Evolutionary conservation across 2,113 vertebrate species (phyloP), one percentile per base, ranked within the genome.

Genomic region (Callithrix jacchus): DNA sequence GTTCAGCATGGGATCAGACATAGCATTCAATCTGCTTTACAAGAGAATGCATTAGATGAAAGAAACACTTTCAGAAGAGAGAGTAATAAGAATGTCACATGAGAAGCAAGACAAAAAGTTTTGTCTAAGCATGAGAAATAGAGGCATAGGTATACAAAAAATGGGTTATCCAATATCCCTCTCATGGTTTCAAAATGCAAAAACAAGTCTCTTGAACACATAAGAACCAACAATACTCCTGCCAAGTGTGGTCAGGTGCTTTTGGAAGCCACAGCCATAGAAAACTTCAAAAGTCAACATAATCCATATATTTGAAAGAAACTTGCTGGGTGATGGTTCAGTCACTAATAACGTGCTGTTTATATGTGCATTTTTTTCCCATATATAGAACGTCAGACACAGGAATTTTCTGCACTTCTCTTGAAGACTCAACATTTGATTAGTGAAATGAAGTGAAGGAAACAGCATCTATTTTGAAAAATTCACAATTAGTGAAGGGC

Each of bases 281-380:
- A n/a, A 86, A 66, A 93, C 17, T 64, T 88, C 90, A 95, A 42
- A 87, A 95, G 76, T 92, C 79, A 95, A 45, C 42, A 88, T 40
- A 77, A 89, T 94, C 71, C 61, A 56, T 64, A 68, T 49, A 95
- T 82, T 79, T 93, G 30, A 82, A 87, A 94, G 77, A 90, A 97
- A 89, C 40, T 73, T 47, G n/a, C 30, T 74, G 35, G 70, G 49
- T 87, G 35, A 37, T 82, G 37, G 30, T 92, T 79, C 90, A 11
- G 76, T 49, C 40, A 93, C 71, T 56, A 92, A 58, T 35, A 96
- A 49, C 32, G 30, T 88, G 42, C 35, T 90, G 35, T 81, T 90
- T 74, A 93, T 11, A n/a, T 52, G 30, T 54, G 12, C 5, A 23
- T 81, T 90, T 79, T 71, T 66, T n/a, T n/a, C n/a, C 32, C 47